Percentiles rank a stretch among this genome's conserved stretches.
These are phyloP conservation scores for Apaloderma vittatum DNA, from an alignment of 2,113 vertebrate genomes.

Conservation along the genomic window DNA sequence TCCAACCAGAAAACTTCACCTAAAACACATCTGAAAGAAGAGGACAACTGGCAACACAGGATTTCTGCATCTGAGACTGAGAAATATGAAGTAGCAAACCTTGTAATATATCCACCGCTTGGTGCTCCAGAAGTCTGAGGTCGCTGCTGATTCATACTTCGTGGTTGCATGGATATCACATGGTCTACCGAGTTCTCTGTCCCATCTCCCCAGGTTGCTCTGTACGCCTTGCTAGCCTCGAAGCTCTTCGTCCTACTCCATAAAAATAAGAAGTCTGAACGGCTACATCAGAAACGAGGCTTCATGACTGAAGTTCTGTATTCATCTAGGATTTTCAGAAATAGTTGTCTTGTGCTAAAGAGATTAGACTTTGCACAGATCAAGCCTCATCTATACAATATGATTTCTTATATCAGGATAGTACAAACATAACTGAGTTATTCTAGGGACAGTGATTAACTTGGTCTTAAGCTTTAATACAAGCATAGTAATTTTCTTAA, in stretches of 20 bases:
- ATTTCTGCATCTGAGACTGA: neutral
- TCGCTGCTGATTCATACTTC: constrained; percentile 78
- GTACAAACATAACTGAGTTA: neutral
- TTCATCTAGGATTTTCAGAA: neutral
- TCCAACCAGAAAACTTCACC: neutral
- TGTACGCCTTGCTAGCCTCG: constrained; percentile 88
- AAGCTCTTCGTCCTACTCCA: constrained; percentile 86
- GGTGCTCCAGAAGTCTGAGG: constrained; percentile 65
- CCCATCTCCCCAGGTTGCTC: constrained; percentile 87
- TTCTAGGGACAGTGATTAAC: neutral
- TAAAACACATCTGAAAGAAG: neutral
- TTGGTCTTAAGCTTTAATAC: neutral
- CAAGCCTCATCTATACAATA: neutral
- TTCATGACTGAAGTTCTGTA: neutral
- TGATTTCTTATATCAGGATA: neutral
- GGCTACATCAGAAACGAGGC: neutral
- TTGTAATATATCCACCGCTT: constrained; percentile 86
- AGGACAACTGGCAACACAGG: neutral
- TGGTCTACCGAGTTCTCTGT: constrained; percentile 70
- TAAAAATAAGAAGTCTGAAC: neutral
- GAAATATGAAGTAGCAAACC: constrained; percentile 52
- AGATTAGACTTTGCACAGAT: neutral
- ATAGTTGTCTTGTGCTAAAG: neutral
- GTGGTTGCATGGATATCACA: constrained; percentile 88
- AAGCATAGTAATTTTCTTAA: neutral